Evolutionary conservation across 2,797 vertebrate genomes (phyloP).

Genomic region (Chiloscyllium punctatum): DNA sequence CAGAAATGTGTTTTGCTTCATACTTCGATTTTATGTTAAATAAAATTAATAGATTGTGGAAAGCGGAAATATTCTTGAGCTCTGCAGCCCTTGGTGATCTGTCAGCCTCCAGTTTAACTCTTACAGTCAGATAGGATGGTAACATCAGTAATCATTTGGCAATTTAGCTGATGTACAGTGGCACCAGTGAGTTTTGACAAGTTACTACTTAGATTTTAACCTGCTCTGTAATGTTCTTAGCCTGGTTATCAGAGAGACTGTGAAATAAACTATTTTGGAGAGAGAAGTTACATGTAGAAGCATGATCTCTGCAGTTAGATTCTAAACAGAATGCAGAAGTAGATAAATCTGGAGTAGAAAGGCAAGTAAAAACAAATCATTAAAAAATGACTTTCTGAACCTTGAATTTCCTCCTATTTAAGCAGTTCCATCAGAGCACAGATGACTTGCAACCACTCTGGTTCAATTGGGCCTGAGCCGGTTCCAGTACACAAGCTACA

Average conservation of each 20-base stretch:
- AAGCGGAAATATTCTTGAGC: not conserved
- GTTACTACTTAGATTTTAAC: not conserved
- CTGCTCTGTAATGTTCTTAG: not conserved
- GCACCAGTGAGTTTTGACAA: not conserved
- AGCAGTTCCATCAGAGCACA: no score
- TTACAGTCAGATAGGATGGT: not conserved
- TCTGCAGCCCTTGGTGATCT: not conserved
- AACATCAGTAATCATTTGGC: not conserved
- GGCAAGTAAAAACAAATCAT: not conserved
- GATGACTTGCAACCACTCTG: no score
- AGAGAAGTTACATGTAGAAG: not conserved
- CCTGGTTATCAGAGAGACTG: not conserved
- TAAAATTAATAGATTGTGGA: not conserved
- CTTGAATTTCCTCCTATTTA: not conserved
- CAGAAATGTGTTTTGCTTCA: not conserved
- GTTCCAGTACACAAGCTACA: no score
- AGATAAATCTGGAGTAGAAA: not conserved
- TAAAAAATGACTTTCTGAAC: not conserved
- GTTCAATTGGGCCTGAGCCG: no score
- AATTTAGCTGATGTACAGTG: not conserved
- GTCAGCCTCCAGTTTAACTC: not conserved
- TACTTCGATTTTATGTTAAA: not conserved
- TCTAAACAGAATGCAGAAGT: not conserved
- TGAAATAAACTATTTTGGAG: not conserved
- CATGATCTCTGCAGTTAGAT: not conserved